These are phyloP conservation scores for Sebastes flavidus DNA, from an alignment of 2,797 vertebrate genomes.

Conservation along the genomic window DNA sequence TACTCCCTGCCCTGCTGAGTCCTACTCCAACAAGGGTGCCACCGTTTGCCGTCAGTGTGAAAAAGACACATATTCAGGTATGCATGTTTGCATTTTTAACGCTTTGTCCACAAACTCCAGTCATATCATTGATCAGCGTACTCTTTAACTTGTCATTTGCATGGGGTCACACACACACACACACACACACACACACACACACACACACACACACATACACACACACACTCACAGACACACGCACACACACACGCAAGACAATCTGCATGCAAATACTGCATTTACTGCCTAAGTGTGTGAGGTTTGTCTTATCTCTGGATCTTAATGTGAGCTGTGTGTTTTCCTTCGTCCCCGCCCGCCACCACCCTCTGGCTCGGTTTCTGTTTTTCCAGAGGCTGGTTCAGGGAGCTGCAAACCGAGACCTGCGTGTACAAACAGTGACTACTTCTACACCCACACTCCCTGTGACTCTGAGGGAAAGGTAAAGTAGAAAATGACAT, in stretches of 20 bases:
- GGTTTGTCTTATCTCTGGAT: conserved; percentile 61
- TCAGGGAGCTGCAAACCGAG: conserved; percentile 87
- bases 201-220: not conserved
- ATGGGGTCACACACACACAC: not conserved
- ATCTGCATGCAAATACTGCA: conserved; percentile 36
- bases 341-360: conserved; percentile 21
- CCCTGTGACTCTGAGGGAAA: conserved; percentile 88
- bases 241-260: not conserved
- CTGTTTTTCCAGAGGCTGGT: conserved; percentile 82
- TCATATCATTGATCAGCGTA: not conserved
- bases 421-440: conserved; percentile 88
- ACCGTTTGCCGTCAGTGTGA: conserved; percentile 89
- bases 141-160: conserved; percentile 8
- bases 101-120: not conserved
- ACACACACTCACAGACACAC: not conserved
- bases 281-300: conserved; percentile 28
- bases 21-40: conserved; percentile 91
- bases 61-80: conserved; percentile 87
- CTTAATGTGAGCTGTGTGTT: conserved; percentile 58
- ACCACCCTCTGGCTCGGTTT: conserved; percentile 10
- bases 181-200: not conserved
- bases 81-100: conserved; percentile 52
- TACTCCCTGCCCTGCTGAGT: conserved; percentile 83
- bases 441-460: conserved; percentile 96
- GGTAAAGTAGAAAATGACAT: conserved; percentile 75